These are phyloP conservation scores for Drosophila neoperkinsi DNA, from an alignment of 2,888 invertebrate genomes.

Conservation along the genomic window DNA sequence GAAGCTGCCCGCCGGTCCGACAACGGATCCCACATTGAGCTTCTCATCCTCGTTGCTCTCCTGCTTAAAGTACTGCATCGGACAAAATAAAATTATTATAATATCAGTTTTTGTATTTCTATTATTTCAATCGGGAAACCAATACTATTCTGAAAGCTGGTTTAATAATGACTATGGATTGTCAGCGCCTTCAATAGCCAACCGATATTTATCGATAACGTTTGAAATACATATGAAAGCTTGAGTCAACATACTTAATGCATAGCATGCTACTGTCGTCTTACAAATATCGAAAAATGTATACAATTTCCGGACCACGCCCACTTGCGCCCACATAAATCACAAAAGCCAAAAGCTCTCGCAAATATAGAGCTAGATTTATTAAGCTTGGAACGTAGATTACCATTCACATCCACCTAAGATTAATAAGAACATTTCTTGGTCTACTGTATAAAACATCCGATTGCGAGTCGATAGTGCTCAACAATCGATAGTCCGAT, in stretches of 20 bases:
- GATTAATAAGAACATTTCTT: not conserved
- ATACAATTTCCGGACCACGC: too few relatives aligned
- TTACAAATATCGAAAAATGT: too few relatives aligned
- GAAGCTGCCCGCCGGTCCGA: constrained; percentile 56
- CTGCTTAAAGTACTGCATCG: constrained; percentile 76
- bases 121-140: not conserved
- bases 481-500: not conserved
- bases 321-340: too few relatives aligned
- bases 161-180: not conserved
- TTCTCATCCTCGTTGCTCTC: constrained; percentile 84
- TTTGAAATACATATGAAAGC: not conserved
- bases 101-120: not conserved
- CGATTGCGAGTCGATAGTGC: not conserved
- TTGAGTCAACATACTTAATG: not conserved
- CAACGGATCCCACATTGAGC: constrained; percentile 42
- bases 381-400: not conserved
- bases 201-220: not conserved
- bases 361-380: not conserved
- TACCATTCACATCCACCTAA: not conserved
- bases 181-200: not conserved
- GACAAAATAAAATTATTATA: not conserved
- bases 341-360: too few relatives aligned
- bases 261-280: too few relatives aligned
- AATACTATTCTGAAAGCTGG: too few relatives aligned
- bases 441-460: not conserved